These are phyloP conservation scores for Drosophila pandora DNA, from an alignment of 1,140 invertebrate genomes.

Conservation along the genomic window DNA sequence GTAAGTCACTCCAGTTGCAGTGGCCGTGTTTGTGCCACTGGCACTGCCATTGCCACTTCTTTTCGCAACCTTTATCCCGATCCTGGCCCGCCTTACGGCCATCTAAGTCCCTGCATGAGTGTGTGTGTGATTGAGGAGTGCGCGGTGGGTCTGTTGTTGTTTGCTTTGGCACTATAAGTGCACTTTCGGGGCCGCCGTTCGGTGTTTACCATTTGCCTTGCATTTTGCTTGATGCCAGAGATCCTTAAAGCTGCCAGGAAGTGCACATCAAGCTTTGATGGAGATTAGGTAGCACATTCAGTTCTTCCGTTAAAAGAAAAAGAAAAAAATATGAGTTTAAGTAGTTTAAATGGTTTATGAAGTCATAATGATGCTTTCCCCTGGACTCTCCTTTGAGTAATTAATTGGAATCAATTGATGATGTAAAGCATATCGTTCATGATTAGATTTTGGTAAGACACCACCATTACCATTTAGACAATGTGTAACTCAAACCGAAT, in stretches of 20 bases:
- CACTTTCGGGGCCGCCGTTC: conserved; percentile 70
- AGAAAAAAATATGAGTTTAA: too few species aligned
- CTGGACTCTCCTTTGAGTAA: too few species aligned
- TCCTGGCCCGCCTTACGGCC: conserved; percentile 15
- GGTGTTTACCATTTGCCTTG: conserved; percentile 48
- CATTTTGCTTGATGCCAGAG: conserved; percentile 33
- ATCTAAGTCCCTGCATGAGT: conserved; percentile 16
- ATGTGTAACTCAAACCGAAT: neutral
- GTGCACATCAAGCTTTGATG: conserved; percentile 17
- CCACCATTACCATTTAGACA: conserved; percentile 11
- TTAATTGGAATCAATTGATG: too few species aligned
- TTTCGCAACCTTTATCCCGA: conserved; percentile 4
- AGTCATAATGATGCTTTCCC: too few species aligned
- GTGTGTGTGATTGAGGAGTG: conserved; percentile 7
- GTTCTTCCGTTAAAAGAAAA: conserved; percentile 9
- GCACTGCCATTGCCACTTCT: neutral
- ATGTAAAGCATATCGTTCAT: neutral
- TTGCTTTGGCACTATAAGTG: conserved; percentile 66
- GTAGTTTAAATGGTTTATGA: too few species aligned
- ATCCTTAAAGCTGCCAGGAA: conserved; percentile 33
- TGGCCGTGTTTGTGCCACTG: neutral
- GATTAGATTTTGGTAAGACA: neutral
- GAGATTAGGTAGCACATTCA: conserved; percentile 18
- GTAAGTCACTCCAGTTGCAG: conserved; percentile 81
- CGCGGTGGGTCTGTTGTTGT: conserved; percentile 60